Conservation (phyloP, 2,113 vertebrate species). For the Mormyrus iriodes region DNA sequence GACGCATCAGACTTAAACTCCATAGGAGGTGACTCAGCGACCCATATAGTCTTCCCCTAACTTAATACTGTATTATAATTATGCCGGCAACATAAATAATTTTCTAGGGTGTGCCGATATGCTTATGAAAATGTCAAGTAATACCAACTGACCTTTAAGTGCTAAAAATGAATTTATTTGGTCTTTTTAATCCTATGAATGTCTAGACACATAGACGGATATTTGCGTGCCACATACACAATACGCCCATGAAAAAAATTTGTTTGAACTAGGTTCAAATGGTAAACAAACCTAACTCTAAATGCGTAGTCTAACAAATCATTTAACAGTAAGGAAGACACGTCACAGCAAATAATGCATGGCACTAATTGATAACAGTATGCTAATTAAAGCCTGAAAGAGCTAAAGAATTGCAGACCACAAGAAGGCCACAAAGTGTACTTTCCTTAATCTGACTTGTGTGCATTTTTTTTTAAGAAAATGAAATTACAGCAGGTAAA, state of each 20-base stretch:
- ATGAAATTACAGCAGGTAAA: constrained; percentile 47
- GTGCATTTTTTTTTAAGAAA: constrained; percentile 18
- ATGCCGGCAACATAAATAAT: constrained; percentile 22
- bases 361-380: constrained; percentile 40
- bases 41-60: background rate
- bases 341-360: constrained; percentile 46
- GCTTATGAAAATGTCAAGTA: background rate
- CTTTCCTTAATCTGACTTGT: constrained; percentile 49
- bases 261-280: constrained; percentile 28
- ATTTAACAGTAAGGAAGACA: constrained; percentile 47
- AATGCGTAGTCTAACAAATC: constrained; percentile 31
- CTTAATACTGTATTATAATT: background rate
- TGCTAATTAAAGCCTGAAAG: constrained; percentile 56
- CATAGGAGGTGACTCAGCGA: background rate
- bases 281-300: constrained; percentile 37
- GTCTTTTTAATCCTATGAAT: constrained; percentile 17
- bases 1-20: background rate
- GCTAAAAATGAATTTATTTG: constrained; percentile 2
- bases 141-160: constrained; percentile 5
- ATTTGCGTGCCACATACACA: background rate
- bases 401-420: constrained; percentile 49
- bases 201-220: constrained; percentile 25
- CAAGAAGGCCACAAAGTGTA: constrained; percentile 45
- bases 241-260: constrained; percentile 17
- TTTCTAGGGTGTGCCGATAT: constrained; percentile 10